Evolutionary conservation across 2,113 vertebrate genomes (phyloP), one percentile per base, ranked within the genome.

Genomic region (Xiphias gladius): DNA sequence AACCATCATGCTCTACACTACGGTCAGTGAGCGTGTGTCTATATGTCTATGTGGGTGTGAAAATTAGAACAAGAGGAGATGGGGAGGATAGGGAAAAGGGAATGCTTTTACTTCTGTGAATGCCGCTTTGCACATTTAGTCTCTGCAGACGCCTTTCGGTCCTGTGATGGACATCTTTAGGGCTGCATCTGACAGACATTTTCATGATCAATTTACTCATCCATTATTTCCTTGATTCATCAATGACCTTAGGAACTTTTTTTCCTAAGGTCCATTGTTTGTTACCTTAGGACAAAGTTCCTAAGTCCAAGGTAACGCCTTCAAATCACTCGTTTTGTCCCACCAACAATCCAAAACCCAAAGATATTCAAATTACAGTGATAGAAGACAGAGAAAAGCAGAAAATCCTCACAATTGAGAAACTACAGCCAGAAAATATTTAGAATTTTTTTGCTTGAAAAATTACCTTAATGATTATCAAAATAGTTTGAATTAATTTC

Each of bases 1-100:
- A 86, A 89, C 89, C 5, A 57, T 88, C 55, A 22, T 10, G 52
- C 86, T 93, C 24, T 92, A 92, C 71, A 82, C 87, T 26, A 77
- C 39, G 89, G 92, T 94, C 46, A 89, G 92, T 91, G 66, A 78
- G 6, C 6, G 39, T 70, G 35, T 73, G 72, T 54, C 4, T 58
- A 32, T 54, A 12, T 48, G 11, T 19, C 30, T 64, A 26, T 63
- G 14, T 95, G 55, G 28, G 39, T 22, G 24, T 52, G 32, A 52
- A 61, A 22, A 52, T 5, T 5, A 62, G n/a, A 35, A 46, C 3
- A n/a, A 24, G 7, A 22, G 17, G 16, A 12, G 55, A 43, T 28
- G 28, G 39, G 59, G n/a, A 67, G 62, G 11, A 28, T 28, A 57
- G 5, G 22, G 52, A 55, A 55, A 9, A n/a, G 46, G 35, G 43